phyloP scores from a whole-genome alignment of 2,113 vertebrate genomes.

The Zapornia atra region DNA sequence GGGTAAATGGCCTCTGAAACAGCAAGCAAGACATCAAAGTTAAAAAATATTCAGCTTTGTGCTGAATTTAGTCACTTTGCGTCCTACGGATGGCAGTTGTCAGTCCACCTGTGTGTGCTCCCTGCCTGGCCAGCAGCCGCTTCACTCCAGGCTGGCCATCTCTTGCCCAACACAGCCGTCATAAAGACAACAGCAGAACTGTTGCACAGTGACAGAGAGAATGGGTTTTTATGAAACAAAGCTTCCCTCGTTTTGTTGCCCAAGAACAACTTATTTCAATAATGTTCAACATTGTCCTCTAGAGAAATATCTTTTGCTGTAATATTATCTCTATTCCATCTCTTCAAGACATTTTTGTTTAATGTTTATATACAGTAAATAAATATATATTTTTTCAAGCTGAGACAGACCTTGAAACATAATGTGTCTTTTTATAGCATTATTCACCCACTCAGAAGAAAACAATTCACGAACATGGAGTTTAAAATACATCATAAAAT shows the following conservation, averaged over 20 bases:
- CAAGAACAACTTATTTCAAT: conserved; percentile 11
- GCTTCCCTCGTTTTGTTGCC: neutral
- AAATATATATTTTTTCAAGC: conserved; percentile 65
- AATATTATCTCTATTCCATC: conserved; percentile 46
- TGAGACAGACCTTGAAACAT: conserved; percentile 79
- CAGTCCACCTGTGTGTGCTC: no score
- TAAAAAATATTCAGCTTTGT: neutral
- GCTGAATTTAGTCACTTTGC: rapidly evolving
- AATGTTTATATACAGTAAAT: conserved; percentile 70
- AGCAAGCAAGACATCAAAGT: neutral
- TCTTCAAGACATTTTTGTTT: conserved; percentile 60
- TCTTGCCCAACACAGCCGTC: neutral
- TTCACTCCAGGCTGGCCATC: neutral
- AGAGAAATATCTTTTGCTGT: conserved; percentile 48
- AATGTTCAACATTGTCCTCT: conserved; percentile 30
- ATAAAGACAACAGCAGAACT: neutral
- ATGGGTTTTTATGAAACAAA: neutral
- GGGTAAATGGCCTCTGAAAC: neutral
- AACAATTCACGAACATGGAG: conserved; percentile 70
- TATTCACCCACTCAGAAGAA: conserved; percentile 76
- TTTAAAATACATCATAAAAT: conserved; percentile 77
- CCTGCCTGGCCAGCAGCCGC: neutral
- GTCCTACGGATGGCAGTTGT: neutral
- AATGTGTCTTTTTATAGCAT: conserved; percentile 77
- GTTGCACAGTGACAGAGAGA: rapidly evolving